These are phyloP conservation scores for Ctena decussata DNA, from an alignment of 2,888 invertebrate species.

Conservation along the genomic window DNA sequence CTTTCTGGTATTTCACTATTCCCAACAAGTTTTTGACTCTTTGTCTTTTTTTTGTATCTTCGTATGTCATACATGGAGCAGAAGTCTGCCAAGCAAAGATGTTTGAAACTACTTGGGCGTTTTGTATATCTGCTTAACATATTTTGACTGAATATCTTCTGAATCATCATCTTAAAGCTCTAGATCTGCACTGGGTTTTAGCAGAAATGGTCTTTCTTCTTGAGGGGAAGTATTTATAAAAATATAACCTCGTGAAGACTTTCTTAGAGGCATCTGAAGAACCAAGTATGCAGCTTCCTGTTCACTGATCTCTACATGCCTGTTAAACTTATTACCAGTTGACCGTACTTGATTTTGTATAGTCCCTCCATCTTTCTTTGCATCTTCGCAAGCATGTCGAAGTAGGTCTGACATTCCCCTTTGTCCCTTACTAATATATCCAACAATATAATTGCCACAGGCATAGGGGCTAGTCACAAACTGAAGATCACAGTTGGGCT, in stretches of 20 bases:
- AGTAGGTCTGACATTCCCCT: slow-evolving; percentile 40
- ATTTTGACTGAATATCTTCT: not conserved
- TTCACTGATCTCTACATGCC: too few relatives aligned
- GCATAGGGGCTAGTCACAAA: slow-evolving; percentile 40
- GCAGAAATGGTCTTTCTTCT: slow-evolving; percentile 5
- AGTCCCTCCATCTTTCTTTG: not conserved
- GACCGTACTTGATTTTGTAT: slow-evolving; percentile 9
- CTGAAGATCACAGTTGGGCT: slow-evolving; percentile 49
- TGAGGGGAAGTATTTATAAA: slow-evolving; percentile 2
- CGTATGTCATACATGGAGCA: not conserved
- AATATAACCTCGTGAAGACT: not conserved
- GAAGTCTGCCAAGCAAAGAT: not conserved
- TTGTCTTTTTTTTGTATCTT: not conserved
- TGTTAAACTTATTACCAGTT: slow-evolving; percentile 26
- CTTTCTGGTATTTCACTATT: not conserved
- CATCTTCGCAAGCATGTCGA: slow-evolving; percentile 33
- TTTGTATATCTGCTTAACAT: not conserved
- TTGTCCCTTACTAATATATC: slow-evolving; percentile 14
- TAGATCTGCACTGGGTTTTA: not conserved
- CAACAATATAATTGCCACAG: slow-evolving; percentile 38
- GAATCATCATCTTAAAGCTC: not conserved
- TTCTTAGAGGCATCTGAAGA: not conserved
- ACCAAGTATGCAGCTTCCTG: too few relatives aligned
- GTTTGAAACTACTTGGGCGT: not conserved
- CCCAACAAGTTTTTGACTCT: too few relatives aligned